A percentile compares a stretch with the other conserved stretches of the same genome.
Conservation (phyloP, 2,113 vertebrate genomes). For the Penelope pileata region DNA sequence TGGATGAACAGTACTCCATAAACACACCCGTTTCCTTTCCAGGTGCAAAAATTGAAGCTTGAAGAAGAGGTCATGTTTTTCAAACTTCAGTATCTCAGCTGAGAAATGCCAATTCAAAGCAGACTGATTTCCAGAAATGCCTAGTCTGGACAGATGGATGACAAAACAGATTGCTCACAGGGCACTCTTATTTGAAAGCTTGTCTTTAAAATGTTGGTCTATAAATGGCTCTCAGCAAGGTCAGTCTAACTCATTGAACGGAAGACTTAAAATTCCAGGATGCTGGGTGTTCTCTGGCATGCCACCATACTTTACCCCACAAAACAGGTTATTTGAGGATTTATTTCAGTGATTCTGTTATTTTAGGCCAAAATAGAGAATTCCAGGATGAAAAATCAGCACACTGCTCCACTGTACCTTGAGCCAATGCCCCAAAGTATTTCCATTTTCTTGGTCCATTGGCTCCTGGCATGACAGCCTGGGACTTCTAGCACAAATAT, state of each 20-base stretch:
- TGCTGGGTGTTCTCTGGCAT: neutral
- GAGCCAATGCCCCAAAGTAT: neutral
- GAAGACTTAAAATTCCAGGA: neutral
- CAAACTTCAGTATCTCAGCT: neutral
- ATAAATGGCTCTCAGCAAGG: neutral
- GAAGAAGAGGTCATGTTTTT: conserved; percentile 6
- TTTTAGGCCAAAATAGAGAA: neutral
- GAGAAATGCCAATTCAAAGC: conserved; percentile 6
- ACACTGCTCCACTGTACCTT: neutral
- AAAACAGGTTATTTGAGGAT: neutral
- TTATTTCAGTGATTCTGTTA: neutral
- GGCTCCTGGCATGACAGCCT: neutral
- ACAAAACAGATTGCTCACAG: conserved; percentile 34
- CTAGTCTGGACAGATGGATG: neutral
- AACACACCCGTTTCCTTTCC: neutral
- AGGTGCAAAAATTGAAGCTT: neutral
- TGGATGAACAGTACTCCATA: neutral
- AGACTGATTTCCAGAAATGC: conserved; percentile 34
- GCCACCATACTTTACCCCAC: rapidly evolving
- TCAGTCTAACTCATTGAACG: rapidly evolving
- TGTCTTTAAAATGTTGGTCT: conserved; percentile 26
- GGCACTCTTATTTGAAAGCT: conserved; percentile 21
- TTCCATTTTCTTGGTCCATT: neutral
- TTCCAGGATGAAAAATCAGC: neutral
- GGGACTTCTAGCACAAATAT: neutral